A percentile compares a stretch with the other conserved stretches of the same genome.
Evolutionary conservation across 2,888 invertebrate species (phyloP).

Genomic region (Papilio protenor): DNA sequence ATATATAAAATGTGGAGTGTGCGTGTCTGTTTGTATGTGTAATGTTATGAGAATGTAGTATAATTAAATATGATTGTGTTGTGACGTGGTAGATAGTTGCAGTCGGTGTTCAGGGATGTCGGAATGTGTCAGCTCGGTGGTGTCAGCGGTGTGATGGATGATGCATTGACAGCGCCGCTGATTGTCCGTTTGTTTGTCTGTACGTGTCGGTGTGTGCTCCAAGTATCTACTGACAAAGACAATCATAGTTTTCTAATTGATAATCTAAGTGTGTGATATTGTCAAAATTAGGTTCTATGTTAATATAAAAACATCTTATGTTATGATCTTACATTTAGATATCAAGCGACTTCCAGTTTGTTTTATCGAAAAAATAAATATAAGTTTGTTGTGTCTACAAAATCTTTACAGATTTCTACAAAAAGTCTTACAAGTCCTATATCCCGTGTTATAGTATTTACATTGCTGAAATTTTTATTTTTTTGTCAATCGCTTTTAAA

Average conservation of each 20-base stretch:
- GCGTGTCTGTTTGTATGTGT: no score
- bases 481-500: not conserved
- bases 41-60: no score
- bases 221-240: not conserved
- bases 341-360: not conserved
- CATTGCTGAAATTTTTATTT: not conserved
- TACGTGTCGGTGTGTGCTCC: constrained; percentile 50
- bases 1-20: no score
- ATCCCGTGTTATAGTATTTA: not conserved
- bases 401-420: not conserved
- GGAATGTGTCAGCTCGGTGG: not conserved
- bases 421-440: not conserved
- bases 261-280: not conserved
- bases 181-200: constrained; percentile 65
- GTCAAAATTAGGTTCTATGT: not conserved
- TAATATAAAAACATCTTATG: not conserved
- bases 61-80: not conserved
- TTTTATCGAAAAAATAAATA: not conserved
- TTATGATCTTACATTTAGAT: not conserved
- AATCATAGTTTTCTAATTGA: not conserved
- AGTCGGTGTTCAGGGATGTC: not conserved
- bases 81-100: not conserved
- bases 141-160: constrained; percentile 61
- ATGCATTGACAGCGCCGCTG: constrained; percentile 63
- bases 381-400: no score